Percentiles rank a stretch among this genome's conserved stretches.
Evolutionary conservation across 1,140 invertebrate genomes (phyloP).

Genomic region (Xylocopa sonorina): DNA sequence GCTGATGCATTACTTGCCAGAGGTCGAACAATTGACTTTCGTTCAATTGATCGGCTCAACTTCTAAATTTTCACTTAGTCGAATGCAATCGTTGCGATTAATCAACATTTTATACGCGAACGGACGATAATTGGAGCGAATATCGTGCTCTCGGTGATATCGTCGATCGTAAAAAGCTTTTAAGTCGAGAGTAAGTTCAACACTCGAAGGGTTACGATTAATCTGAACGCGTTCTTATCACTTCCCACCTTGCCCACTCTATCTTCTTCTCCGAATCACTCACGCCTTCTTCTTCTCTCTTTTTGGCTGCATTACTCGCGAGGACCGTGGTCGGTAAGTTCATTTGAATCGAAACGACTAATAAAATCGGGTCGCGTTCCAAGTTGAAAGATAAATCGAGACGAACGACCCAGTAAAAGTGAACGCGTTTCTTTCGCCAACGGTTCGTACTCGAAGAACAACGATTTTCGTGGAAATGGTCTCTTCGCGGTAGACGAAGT

Average conservation of each 20-base stretch:
- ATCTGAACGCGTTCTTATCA: no score
- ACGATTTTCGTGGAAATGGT: conserved; percentile 17
- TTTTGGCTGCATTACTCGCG: conserved; percentile 71
- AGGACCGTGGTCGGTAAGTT: conserved; percentile 75
- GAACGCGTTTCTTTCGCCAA: background rate
- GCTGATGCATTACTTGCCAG: no score
- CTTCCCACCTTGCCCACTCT: conserved; percentile 28
- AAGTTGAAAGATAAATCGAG: background rate
- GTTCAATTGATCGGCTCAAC: no score
- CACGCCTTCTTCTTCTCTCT: conserved; percentile 61
- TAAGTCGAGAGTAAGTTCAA: no score
- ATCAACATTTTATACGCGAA: no score
- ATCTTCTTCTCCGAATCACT: conserved; percentile 59
- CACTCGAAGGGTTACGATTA: no score
- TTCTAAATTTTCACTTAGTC: no score
- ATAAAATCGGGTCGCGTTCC: background rate
- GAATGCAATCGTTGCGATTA: no score
- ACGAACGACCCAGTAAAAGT: background rate
- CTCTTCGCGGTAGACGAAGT: conserved; percentile 1
- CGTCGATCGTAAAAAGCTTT: no score
- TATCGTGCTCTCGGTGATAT: no score
- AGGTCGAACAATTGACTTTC: no score
- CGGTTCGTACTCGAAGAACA: background rate
- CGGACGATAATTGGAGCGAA: no score
- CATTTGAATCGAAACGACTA: conserved; percentile 38